phyloP scores from a whole-genome alignment of 2,113 vertebrate species.

The Nyctibius bracteatus region DNA sequence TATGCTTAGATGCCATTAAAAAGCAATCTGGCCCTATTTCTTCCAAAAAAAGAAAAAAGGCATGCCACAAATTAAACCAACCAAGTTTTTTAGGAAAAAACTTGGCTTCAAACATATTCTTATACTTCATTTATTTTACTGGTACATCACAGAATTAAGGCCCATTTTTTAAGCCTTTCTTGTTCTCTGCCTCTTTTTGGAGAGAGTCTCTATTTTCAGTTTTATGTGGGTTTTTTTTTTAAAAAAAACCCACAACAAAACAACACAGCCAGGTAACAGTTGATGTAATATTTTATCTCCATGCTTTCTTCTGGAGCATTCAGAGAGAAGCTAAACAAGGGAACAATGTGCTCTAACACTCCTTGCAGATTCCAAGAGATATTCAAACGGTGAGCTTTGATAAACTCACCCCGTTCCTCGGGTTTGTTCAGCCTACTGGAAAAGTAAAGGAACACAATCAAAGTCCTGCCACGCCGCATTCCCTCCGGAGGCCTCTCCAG shows the following conservation, averaged over 20 bases:
- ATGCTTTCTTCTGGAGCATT: background rate
- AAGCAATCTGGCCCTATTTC: background rate
- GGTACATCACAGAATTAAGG: background rate
- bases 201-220: background rate
- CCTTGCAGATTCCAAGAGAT: background rate
- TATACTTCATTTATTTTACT: background rate
- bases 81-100: background rate
- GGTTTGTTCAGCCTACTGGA: conserved; percentile 37
- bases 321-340: background rate
- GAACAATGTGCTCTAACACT: background rate
- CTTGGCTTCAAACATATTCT: background rate
- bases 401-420: background rate
- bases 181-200: background rate
- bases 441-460: background rate
- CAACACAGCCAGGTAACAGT: background rate
- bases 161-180: background rate
- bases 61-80: background rate
- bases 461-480: background rate
- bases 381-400: background rate
- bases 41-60: too few species aligned
- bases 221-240: background rate
- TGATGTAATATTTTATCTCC: background rate
- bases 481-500: background rate
- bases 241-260: background rate
- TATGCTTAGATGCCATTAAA: background rate